A percentile compares a stretch with the other conserved stretches of the same genome.
Evolutionary conservation across 2,888 invertebrate species (phyloP).

Genomic region (Theodoxus fluviatilis): DNA sequence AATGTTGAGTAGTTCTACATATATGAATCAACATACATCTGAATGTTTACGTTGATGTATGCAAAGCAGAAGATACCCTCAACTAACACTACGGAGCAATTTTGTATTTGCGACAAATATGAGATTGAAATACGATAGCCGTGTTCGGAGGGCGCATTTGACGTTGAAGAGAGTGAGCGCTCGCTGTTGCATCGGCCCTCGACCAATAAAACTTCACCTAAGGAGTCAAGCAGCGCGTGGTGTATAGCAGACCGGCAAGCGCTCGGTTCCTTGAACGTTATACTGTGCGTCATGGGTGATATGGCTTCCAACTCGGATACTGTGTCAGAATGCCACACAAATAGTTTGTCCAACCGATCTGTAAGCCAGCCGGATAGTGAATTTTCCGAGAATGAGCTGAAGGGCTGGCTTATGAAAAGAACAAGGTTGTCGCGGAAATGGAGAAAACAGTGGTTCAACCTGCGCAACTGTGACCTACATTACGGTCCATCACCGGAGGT

Average conservation of each 20-base stretch:
- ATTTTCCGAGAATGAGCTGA: conserved; percentile 33
- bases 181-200: too few species aligned
- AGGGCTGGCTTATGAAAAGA: conserved; percentile 61
- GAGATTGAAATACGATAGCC: too few species aligned
- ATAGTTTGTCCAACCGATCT: conserved; percentile 46
- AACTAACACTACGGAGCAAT: too few species aligned
- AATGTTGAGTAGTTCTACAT: too few species aligned
- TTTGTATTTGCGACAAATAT: too few species aligned
- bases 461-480: conserved; percentile 56
- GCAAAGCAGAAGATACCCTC: too few species aligned
- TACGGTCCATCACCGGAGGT: conserved; percentile 60
- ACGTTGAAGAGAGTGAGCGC: too few species aligned
- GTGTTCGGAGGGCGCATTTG: too few species aligned
- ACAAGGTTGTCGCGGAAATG: conserved; percentile 60
- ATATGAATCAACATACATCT: too few species aligned
- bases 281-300: conserved; percentile 30
- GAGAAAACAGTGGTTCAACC: conserved; percentile 61
- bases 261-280: too few species aligned
- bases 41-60: too few species aligned
- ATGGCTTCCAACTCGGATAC: conserved; percentile 49
- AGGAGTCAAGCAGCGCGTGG: not conserved
- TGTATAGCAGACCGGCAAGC: not conserved
- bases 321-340: conserved; percentile 36
- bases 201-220: too few species aligned
- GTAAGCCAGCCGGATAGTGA: conserved; percentile 45